phyloP scores from a whole-genome alignment of 2,888 invertebrate genomes.

The Plusia festucae region DNA sequence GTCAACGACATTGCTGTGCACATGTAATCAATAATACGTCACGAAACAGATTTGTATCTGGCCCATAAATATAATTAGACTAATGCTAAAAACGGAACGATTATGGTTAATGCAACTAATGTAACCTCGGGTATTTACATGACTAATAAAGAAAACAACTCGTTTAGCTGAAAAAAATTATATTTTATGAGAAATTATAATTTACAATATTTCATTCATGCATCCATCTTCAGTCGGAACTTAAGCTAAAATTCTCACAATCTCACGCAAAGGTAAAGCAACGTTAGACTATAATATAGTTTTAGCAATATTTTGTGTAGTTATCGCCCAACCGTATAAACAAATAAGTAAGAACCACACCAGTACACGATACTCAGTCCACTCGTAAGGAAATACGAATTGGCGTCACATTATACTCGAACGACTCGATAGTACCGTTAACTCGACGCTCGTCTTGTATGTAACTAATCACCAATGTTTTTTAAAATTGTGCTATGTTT shows the following conservation, averaged over 20 bases:
- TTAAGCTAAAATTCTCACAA: slow-evolving; percentile 90
- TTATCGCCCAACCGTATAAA: slow-evolving; percentile 84
- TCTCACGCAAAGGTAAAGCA: slow-evolving; percentile 90
- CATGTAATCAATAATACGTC: slow-evolving; percentile 30
- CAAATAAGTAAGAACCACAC: slow-evolving; percentile 79
- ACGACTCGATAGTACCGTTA: slow-evolving; percentile 61
- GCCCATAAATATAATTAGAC: slow-evolving; percentile 24
- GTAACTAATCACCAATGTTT: slow-evolving; percentile 68
- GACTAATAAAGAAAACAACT: slow-evolving; percentile 77
- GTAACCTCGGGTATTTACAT: slow-evolving; percentile 3
- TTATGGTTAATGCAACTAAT: not conserved
- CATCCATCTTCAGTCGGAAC: slow-evolving; percentile 90
- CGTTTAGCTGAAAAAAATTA: slow-evolving; percentile 89
- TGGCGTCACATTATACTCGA: slow-evolving; percentile 58
- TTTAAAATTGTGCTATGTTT: slow-evolving; percentile 69
- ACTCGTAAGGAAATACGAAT: slow-evolving; percentile 77
- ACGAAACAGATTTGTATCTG: slow-evolving; percentile 46
- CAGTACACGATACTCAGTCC: slow-evolving; percentile 81
- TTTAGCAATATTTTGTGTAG: slow-evolving; percentile 88
- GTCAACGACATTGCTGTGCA: slow-evolving; percentile 17
- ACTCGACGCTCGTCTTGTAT: slow-evolving; percentile 51
- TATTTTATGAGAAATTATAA: slow-evolving; percentile 90
- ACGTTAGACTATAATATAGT: slow-evolving; percentile 90
- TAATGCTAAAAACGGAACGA: not conserved
- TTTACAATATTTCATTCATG: slow-evolving; percentile 90